phyloP scores from a whole-genome alignment of 2,113 vertebrate species.

The Halichoeres trimaculatus region DNA sequence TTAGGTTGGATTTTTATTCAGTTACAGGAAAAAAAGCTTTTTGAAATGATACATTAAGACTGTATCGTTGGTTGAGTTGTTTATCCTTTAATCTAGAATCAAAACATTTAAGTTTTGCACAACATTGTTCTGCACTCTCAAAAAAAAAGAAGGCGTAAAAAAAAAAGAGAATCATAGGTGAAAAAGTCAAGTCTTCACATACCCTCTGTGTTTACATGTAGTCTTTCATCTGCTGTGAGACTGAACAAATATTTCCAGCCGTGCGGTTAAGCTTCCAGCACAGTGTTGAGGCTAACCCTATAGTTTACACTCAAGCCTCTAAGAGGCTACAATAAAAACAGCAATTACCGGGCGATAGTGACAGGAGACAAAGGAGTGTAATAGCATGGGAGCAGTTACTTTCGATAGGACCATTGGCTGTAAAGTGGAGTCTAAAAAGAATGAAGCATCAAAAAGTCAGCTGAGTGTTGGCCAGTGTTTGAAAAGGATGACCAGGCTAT shows the following conservation, averaged over 20 bases:
- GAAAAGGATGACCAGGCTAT: slow-evolving; percentile 51
- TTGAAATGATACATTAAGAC: not conserved
- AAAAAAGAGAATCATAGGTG: not conserved
- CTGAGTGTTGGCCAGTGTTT: slow-evolving; percentile 51
- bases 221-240: slow-evolving; percentile 23
- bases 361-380: slow-evolving; percentile 68
- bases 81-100: not conserved
- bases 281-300: slow-evolving; percentile 49
- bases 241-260: slow-evolving; percentile 52
- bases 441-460: slow-evolving; percentile 67
- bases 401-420: slow-evolving; percentile 61
- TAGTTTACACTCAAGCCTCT: slow-evolving; percentile 70
- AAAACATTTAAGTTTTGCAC: not conserved
- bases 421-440: slow-evolving; percentile 69
- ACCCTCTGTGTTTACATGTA: slow-evolving; percentile 19
- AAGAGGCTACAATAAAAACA: slow-evolving; percentile 73
- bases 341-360: slow-evolving; percentile 70
- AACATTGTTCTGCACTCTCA: not conserved
- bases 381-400: slow-evolving; percentile 65
- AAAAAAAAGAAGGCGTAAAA: slow-evolving; percentile 1
- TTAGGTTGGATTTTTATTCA: no score
- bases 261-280: slow-evolving; percentile 45
- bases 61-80: not conserved
- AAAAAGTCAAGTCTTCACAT: not conserved
- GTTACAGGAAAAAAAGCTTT: no score